A percentile compares a stretch with the other conserved stretches of the same genome.
Evolutionary conservation across 2,797 vertebrate species (phyloP).

Genomic region (Takifugu rubripes): DNA sequence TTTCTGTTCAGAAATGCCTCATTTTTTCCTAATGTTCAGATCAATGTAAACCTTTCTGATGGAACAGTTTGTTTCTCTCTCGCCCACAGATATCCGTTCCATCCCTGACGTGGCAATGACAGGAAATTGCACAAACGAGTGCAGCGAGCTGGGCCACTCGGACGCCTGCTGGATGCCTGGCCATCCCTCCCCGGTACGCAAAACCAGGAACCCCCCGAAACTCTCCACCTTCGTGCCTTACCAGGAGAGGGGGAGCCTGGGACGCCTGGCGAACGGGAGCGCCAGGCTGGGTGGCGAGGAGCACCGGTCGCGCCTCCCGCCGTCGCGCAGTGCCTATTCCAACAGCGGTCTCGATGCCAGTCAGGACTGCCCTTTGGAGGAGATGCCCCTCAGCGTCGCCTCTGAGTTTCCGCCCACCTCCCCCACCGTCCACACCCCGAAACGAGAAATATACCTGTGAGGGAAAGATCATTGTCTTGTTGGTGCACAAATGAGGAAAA

Average conservation of each 20-base stretch:
- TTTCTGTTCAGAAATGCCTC: slow-evolving; percentile 59
- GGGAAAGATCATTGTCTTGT: slow-evolving; percentile 37
- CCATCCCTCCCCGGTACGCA: slow-evolving; percentile 93
- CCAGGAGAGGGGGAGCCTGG: slow-evolving; percentile 98
- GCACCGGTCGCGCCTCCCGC: slow-evolving; percentile 91
- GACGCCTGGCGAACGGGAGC: slow-evolving; percentile 92
- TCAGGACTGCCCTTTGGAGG: slow-evolving; percentile 96
- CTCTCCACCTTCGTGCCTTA: slow-evolving; percentile 99
- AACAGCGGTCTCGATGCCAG: slow-evolving; percentile 90
- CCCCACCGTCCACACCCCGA: slow-evolving; percentile 88
- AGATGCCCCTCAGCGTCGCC: slow-evolving; percentile 96
- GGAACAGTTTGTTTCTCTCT: slow-evolving; percentile 22
- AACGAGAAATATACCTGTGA: slow-evolving; percentile 99
- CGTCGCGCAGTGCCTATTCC: slow-evolving; percentile 99
- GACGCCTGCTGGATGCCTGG: slow-evolving; percentile 99
- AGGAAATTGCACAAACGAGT: slow-evolving; percentile 97
- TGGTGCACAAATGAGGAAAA: slow-evolving; percentile 55
- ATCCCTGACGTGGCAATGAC: slow-evolving; percentile 98
- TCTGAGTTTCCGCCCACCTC: slow-evolving; percentile 94
- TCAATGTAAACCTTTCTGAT: slow-evolving; percentile 30
- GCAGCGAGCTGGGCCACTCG: slow-evolving; percentile 97
- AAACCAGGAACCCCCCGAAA: slow-evolving; percentile 96
- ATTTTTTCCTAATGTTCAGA: slow-evolving; percentile 25
- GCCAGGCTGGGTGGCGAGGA: slow-evolving; percentile 91
- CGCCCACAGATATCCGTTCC: slow-evolving; percentile 88